These are phyloP conservation scores for Alethe castanea DNA, from an alignment of 2,113 vertebrate genomes.

Conservation along the genomic window DNA sequence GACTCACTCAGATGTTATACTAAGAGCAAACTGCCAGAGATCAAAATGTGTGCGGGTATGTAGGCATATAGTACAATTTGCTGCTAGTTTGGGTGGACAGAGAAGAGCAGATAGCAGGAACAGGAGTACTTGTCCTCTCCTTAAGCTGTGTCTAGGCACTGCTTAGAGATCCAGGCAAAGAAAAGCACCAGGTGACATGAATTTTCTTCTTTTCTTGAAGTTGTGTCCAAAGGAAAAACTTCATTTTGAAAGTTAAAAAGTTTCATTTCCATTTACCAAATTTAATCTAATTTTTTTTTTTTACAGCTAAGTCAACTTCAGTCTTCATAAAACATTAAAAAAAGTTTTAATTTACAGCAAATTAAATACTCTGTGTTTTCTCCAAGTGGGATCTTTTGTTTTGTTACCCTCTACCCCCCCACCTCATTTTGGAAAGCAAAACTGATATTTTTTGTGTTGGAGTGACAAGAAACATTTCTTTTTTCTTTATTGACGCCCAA, in stretches of 20 bases:
- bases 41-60: not conserved
- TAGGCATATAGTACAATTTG: not conserved
- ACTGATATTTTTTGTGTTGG: not conserved
- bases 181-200: not conserved
- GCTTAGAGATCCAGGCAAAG: not conserved
- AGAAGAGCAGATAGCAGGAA: not conserved
- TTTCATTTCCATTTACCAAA: slow-evolving; percentile 5
- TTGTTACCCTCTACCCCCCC: too few relatives aligned
- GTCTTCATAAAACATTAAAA: not conserved
- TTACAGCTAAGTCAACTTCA: not conserved
- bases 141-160: not conserved
- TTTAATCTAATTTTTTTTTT: not conserved
- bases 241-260: not conserved
- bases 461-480: not conserved
- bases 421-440: not conserved
- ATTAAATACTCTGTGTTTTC: not conserved
- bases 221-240: not conserved
- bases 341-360: not conserved
- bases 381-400: not conserved
- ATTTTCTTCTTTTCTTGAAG: slow-evolving; percentile 22
- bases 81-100: not conserved
- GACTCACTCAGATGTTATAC: not conserved
- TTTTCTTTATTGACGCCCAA: not conserved
- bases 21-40: not conserved
- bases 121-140: not conserved